These are phyloP conservation scores for Scaptodrosophila latifasciaeformis DNA, from an alignment of 2,888 invertebrate genomes.

Conservation along the genomic window DNA sequence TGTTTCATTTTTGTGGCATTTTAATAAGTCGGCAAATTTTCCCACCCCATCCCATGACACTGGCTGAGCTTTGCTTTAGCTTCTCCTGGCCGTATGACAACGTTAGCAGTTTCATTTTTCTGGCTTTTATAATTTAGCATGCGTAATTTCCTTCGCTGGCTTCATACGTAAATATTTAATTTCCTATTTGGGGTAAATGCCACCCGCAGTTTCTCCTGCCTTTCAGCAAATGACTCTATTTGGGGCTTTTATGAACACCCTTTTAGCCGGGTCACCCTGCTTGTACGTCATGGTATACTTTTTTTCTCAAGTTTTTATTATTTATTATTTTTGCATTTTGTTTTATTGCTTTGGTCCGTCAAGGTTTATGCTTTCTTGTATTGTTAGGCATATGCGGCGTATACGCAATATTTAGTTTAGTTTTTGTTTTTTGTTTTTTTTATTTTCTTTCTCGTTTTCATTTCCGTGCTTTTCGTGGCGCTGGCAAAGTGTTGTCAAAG, in stretches of 20 bases:
- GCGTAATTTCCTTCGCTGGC: slow-evolving; percentile 49
- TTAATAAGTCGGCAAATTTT: slow-evolving; percentile 57
- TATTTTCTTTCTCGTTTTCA: not conserved
- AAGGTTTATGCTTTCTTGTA: slow-evolving; percentile 41
- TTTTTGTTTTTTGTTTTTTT: not conserved
- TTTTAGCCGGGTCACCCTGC: not conserved
- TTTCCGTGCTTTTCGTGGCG: not conserved
- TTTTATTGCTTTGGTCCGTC: slow-evolving; percentile 48
- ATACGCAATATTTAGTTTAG: slow-evolving; percentile 17
- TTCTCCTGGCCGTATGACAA: not conserved
- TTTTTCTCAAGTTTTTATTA: slow-evolving; percentile 11
- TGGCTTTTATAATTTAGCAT: slow-evolving; percentile 51
- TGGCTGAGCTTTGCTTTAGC: not conserved
- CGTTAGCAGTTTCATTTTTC: slow-evolving; percentile 20
- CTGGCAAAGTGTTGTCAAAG: not conserved
- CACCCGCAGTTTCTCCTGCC: not conserved
- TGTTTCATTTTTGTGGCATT: too few species aligned
- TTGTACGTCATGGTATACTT: slow-evolving; percentile 1
- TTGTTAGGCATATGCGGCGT: slow-evolving; percentile 23
- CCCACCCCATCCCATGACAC: not conserved
- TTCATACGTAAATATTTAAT: slow-evolving; percentile 55
- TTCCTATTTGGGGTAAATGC: slow-evolving; percentile 30
- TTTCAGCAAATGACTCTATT: slow-evolving; percentile 26
- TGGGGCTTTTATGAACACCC: not conserved
- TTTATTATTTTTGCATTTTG: slow-evolving; percentile 31